Evolutionary conservation across 2,797 vertebrate genomes (phyloP).

Genomic region (Glossophaga mutica): DNA sequence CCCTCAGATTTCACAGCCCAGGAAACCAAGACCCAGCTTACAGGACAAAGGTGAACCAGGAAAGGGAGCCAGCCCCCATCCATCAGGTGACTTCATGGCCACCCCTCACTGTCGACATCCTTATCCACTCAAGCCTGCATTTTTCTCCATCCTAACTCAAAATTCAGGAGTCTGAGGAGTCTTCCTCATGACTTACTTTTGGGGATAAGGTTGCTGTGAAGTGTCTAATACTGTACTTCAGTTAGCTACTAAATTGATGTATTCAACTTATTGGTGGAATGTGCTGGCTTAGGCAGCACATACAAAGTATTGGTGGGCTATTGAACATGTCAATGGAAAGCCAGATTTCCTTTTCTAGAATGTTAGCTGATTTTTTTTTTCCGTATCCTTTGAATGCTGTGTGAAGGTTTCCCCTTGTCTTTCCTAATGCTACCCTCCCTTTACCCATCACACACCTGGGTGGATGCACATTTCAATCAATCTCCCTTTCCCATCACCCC

Average conservation of each 20-base stretch:
- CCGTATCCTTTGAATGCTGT: neutral
- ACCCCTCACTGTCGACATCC: neutral
- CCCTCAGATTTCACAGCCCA: neutral
- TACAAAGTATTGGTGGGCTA: neutral
- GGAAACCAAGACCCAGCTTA: neutral
- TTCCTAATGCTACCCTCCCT: neutral
- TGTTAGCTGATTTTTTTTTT: neutral
- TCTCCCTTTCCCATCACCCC: neutral
- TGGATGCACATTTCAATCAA: neutral
- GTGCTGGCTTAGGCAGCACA: neutral
- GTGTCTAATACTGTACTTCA: neutral
- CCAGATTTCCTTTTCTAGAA: neutral
- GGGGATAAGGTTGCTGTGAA: neutral
- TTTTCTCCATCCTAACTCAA: neutral
- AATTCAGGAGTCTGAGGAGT: neutral
- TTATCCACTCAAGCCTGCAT: neutral
- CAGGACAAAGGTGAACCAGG: neutral
- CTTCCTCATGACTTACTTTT: neutral
- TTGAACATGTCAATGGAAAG: too few relatives aligned
- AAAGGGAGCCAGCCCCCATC: neutral
- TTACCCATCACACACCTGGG: neutral
- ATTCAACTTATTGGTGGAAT: neutral
- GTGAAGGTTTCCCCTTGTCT: neutral
- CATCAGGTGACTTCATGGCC: fast-evolving
- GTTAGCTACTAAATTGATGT: neutral